phyloP scores from a whole-genome alignment of 92 coral and sea anemone genomes.

The Bergia puertoricense region DNA sequence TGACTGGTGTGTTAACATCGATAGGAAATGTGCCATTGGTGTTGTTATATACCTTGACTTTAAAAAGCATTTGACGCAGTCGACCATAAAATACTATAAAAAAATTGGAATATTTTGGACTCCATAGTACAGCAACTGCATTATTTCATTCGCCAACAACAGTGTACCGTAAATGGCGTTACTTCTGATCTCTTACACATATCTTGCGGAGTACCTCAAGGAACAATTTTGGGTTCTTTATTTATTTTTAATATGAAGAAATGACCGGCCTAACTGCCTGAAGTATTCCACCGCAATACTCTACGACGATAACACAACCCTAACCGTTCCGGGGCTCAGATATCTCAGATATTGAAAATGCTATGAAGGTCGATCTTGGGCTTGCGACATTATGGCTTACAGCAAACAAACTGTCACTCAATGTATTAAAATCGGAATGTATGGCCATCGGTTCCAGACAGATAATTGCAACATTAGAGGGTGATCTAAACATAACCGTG shows the following conservation, averaged over 20 bases:
- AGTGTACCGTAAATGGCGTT: conserved; percentile 12
- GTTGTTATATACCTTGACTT: no score
- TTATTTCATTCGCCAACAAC: conserved; percentile 45
- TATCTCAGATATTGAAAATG: conserved; percentile 29
- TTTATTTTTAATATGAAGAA: conserved; percentile 37
- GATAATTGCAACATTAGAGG: no score
- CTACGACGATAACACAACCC: conserved; percentile 51
- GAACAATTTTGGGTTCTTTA: conserved; percentile 49
- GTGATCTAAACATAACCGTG: no score
- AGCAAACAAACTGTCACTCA: conserved; percentile 53
- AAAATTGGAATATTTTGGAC: no score
- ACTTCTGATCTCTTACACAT: conserved; percentile 29
- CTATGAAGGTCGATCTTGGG: conserved; percentile 24
- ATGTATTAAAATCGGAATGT: no score
- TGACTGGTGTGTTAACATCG: no score
- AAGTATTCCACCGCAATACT: conserved; percentile 17
- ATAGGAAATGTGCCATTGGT: no score
- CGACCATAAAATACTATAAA: no score
- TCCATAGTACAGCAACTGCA: no score
- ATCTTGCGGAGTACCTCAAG: conserved; percentile 54
- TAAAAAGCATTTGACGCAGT: no score
- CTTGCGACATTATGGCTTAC: conserved; percentile 38
- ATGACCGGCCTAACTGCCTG: conserved; percentile 45
- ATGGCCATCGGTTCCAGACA: no score
- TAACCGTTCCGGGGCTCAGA: conserved; percentile 43